Base-by-base conservation (phyloP, 2,113 vertebrate species). In the Menura novaehollandiae region DNA sequence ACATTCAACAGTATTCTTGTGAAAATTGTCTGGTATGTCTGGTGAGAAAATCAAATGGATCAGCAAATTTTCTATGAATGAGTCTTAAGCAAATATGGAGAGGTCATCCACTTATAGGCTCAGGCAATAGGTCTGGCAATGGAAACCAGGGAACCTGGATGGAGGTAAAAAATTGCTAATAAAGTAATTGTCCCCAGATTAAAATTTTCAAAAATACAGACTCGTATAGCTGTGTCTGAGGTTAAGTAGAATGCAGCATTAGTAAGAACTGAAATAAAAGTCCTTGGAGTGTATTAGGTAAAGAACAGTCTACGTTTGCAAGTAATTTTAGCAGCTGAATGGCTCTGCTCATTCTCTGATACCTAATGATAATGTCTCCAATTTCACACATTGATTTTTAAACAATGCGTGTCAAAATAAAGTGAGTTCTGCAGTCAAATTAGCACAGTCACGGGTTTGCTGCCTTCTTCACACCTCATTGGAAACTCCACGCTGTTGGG, bases 331-430 rank as follows among this genome's bases (percentile, higher is more conserved):
- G 88, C 51, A 90, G 59, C 78, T 85, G 73, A 95, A 93, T 83
- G 67, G 67, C 60, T 93, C 46, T 91, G 69, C 55, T 94, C 32
- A 35, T 82, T 89, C 62, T 88, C 55, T 80, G 46, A 76, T 79
- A 75, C 49, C 63, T 87, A 60, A 87, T 58, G 77, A 60, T 79
- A 88, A 82, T 63, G 75, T 88, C 63, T 96, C 85, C 37, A 55
- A 1, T 96, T 95, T 95, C 74, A 94, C 58, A 89, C 53, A 69
- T 15, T 74, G 88, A 79, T 94, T 89, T 96, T 95, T 95, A 85
- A 95, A 85, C 52, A 84, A 68, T 22, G 56, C 20, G 4, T 69
- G 52, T 63, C 37, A 81, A 85, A 92, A 91, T 84, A 56, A 63
- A 93, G 60, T 51, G 24, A 95, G 49, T 78, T 68, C 80, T 0